These are phyloP conservation scores for Hydraecia micacea DNA, from an alignment of 2,888 invertebrate genomes.

Conservation along the genomic window DNA sequence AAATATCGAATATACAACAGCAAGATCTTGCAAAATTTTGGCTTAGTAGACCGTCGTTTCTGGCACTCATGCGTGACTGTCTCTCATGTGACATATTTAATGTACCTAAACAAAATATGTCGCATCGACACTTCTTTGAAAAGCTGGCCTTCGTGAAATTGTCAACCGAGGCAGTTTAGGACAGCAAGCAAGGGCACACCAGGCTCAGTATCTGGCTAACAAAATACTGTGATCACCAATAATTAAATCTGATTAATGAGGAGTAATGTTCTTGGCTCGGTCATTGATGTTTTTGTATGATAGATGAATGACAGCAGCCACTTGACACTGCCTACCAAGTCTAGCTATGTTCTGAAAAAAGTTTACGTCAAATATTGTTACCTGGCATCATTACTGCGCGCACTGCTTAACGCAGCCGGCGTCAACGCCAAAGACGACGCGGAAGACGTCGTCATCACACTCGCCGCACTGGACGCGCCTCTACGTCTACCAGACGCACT, in stretches of 20 bases:
- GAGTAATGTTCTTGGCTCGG: neutral
- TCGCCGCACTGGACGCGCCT: conserved; percentile 86
- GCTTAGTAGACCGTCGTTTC: neutral
- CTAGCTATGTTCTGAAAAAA: neutral
- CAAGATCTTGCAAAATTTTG: neutral
- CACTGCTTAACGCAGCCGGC: conserved; percentile 86
- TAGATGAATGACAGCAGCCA: neutral
- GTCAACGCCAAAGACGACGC: conserved; percentile 87
- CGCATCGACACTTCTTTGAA: no score
- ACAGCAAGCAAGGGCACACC: no score
- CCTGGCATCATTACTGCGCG: conserved; percentile 90
- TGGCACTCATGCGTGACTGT: neutral
- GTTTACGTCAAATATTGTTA: conserved; percentile 66
- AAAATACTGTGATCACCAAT: no score
- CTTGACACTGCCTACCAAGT: neutral
- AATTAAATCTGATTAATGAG: neutral
- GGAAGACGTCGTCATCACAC: conserved; percentile 88
- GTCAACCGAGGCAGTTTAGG: no score
- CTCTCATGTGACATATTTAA: neutral
- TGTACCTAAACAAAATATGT: neutral
- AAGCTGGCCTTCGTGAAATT: no score
- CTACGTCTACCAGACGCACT: conserved; percentile 86
- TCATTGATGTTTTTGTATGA: neutral
- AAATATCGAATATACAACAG: neutral
- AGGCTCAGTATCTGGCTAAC: no score